Conservation (phyloP, 2,888 invertebrate genomes). For the Sphaerophoria rueppellii region DNA sequence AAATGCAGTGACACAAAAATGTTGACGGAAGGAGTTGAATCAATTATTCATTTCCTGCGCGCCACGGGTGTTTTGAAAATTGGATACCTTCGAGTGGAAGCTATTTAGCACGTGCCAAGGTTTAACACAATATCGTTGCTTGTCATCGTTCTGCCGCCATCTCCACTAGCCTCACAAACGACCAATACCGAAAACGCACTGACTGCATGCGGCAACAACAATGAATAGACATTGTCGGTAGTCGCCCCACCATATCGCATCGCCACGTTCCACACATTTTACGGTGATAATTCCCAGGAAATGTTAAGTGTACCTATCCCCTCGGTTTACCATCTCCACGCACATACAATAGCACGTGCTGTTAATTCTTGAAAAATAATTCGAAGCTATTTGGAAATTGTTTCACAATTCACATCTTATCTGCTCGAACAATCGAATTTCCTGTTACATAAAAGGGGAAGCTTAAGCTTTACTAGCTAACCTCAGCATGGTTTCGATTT, state of each 20-base stretch:
- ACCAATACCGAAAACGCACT: constrained; percentile 30
- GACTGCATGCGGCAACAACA: constrained; percentile 39
- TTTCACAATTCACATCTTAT: constrained; percentile 50
- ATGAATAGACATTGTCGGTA: background rate
- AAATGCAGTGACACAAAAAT: constrained; percentile 51
- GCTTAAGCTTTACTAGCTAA: background rate
- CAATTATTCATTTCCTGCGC: constrained; percentile 72
- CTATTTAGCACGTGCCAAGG: constrained; percentile 67
- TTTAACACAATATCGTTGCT: constrained; percentile 51
- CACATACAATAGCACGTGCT: constrained; percentile 42
- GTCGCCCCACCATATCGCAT: too few species aligned
- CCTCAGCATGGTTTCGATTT: constrained; percentile 43
- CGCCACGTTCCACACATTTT: constrained; percentile 15
- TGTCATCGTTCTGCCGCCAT: background rate
- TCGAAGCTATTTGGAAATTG: constrained; percentile 47
- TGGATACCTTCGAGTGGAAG: constrained; percentile 58
- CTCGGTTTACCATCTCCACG: background rate
- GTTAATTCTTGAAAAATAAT: constrained; percentile 40
- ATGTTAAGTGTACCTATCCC: constrained; percentile 37
- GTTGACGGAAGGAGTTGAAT: constrained; percentile 70
- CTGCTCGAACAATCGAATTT: constrained; percentile 36
- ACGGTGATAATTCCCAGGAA: constrained; percentile 52
- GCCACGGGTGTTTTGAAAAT: constrained; percentile 62
- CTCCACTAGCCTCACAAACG: constrained; percentile 6
- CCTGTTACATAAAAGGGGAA: constrained; percentile 3